Evolutionary conservation across 2,888 invertebrate genomes (phyloP), one percentile per base, ranked within the genome.

Genomic region (Laspeyria flexula): DNA sequence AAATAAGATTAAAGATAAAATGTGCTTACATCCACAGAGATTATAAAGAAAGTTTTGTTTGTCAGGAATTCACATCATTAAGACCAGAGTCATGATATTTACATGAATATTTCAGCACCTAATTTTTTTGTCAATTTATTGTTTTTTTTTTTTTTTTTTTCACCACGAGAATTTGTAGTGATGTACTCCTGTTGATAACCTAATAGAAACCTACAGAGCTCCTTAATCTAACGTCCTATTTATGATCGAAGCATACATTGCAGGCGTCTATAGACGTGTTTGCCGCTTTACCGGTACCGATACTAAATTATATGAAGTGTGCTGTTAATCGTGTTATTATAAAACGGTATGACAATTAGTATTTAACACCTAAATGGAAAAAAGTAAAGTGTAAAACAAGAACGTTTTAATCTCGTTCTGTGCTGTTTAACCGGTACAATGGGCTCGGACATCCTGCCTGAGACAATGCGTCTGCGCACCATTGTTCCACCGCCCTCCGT

Each of bases 361-460:
- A 69, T 67, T 73, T 71, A 64, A 71, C 64, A 58, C 53, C 57
- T 41, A 61, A 58, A 51, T 72, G 65, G 57, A 71, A 76, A n/a
- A n/a, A 67, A 72, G 67, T 62, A 50, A 63, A 48, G 71, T 70
- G 73, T 75, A 73, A 81, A 84, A 83, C 77, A 74, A 77, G 79
- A 80, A 81, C 75, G 75, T 64, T 59, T 73, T 76, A 75, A 85
- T 86, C 81, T 88, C 89, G 91, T 91, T 91, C 90, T 90, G 90
- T 88, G 80, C 91, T 91, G 91, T 89, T 91, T 90, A 81, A 77
- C 71, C 71, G 79, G 75, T 77, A 92, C 91, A 92, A 91, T 90
- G 77, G 75, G 76, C 72, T 85, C 88, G 88, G 85, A 88, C 89
- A 88, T 90, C 91, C 91, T 90, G 90, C 81, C 60, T 76, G 73